These are phyloP conservation scores for Marcusenius ussheri DNA, from an alignment of 2,113 vertebrate species.

Conservation along the genomic window DNA sequence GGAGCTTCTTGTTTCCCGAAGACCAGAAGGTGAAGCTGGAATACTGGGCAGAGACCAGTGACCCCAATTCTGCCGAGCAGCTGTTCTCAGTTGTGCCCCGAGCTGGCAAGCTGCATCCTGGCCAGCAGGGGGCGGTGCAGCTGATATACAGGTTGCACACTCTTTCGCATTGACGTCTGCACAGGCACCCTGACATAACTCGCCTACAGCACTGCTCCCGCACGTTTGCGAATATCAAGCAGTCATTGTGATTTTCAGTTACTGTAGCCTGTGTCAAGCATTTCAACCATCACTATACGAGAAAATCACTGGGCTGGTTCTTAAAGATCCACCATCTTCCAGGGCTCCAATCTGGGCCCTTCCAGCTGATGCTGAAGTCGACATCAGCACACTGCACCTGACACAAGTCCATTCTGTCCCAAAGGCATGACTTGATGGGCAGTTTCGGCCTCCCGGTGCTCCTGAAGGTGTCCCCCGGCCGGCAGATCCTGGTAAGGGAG, in stretches of 20 bases:
- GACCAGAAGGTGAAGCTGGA: slow-evolving; percentile 81
- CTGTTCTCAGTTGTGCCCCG: slow-evolving; percentile 74
- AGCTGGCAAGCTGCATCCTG: slow-evolving; percentile 68
- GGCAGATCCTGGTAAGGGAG: slow-evolving; percentile 80
- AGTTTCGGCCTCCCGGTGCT: slow-evolving; percentile 72
- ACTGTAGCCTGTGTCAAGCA: not conserved
- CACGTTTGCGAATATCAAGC: not conserved
- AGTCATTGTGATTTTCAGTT: not conserved
- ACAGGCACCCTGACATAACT: not conserved
- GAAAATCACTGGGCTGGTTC: not conserved
- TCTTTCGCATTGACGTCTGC: not conserved
- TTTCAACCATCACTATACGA: not conserved
- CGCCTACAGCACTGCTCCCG: not conserved
- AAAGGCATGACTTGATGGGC: slow-evolving; percentile 73
- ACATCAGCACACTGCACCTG: not conserved
- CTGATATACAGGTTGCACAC: slow-evolving; percentile 72
- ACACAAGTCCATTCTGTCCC: slow-evolving; percentile 25
- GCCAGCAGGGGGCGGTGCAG: slow-evolving; percentile 68
- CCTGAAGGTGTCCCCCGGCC: slow-evolving; percentile 80
- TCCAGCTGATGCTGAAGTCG: not conserved
- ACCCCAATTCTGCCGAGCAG: slow-evolving; percentile 62
- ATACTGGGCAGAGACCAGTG: slow-evolving; percentile 69
- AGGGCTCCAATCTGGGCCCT: not conserved
- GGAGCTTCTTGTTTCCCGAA: slow-evolving; percentile 81
- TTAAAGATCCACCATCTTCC: not conserved